These are phyloP conservation scores for Calycopis cecrops DNA, from an alignment of 1,140 invertebrate genomes.

Conservation along the genomic window DNA sequence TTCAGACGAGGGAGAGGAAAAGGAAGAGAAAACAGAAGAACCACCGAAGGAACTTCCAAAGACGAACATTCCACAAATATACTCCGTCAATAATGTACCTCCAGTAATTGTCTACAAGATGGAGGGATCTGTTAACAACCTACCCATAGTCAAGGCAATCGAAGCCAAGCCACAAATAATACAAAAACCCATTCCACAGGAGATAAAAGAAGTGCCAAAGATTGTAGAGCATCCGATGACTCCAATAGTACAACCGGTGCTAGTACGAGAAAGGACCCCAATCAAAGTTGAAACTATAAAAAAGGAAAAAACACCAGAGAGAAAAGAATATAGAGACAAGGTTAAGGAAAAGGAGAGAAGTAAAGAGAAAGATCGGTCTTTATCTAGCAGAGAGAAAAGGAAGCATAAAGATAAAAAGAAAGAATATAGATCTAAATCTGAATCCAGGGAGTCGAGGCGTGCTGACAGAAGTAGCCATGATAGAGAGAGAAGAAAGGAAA, in stretches of 20 bases:
- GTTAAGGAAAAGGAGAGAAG: constrained; percentile 25
- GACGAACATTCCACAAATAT: constrained; percentile 29
- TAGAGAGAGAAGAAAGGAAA: constrained; percentile 33
- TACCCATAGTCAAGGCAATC: constrained; percentile 36
- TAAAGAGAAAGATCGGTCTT: constrained; percentile 27
- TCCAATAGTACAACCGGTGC: neutral
- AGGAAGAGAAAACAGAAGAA: constrained; percentile 34
- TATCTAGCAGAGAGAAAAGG: constrained; percentile 38
- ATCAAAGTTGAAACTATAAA: constrained; percentile 19
- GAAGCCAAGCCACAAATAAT: constrained; percentile 27
- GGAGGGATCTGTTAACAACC: constrained; percentile 36
- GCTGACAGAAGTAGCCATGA: constrained; percentile 32
- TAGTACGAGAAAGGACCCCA: constrained; percentile 16
- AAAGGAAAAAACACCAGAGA: constrained; percentile 25
- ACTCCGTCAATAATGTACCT: constrained; percentile 31
- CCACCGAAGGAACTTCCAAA: constrained; percentile 29
- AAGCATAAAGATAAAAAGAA: constrained; percentile 46
- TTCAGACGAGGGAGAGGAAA: constrained; percentile 75
- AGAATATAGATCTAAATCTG: constrained; percentile 45
- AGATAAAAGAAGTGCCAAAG: constrained; percentile 32
- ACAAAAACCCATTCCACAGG: constrained; percentile 21
- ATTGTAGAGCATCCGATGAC: constrained; percentile 22
- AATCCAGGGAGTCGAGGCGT: constrained; percentile 37
- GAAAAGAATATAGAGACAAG: constrained; percentile 27
- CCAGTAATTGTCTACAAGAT: constrained; percentile 58